Evolutionary conservation across 1,140 invertebrate genomes (phyloP).

Genomic region (Atta colombica): DNA sequence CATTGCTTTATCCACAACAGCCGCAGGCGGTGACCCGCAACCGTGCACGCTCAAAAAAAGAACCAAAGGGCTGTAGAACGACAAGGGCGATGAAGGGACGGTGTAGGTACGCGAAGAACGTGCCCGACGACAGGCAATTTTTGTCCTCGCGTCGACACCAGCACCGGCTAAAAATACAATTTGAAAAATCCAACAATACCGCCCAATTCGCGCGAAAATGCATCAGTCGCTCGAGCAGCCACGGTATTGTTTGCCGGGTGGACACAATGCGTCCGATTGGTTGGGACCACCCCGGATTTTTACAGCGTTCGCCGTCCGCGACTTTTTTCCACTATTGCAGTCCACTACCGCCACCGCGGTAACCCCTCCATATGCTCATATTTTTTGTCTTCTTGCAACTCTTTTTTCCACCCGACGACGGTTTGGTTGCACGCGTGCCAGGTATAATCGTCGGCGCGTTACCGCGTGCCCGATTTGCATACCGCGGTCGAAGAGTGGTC

Average conservation of each 20-base stretch:
- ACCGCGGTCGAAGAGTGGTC: conserved; percentile 77
- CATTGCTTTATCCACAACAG: conserved; percentile 53
- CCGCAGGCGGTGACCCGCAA: conserved; percentile 56
- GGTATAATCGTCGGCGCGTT: conserved; percentile 85
- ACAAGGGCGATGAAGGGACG: conserved; percentile 13
- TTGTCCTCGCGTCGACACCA: conserved; percentile 67
- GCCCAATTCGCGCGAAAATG: conserved; percentile 83
- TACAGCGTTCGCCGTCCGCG: conserved; percentile 78
- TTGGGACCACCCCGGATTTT: conserved; percentile 80
- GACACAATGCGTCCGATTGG: conserved; percentile 85
- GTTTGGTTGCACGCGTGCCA: conserved; percentile 63
- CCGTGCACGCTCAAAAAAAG: conserved; percentile 30
- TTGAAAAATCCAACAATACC: conserved; percentile 84
- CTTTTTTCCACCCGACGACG: conserved; percentile 63
- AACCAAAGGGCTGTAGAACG: conserved; percentile 29
- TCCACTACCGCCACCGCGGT: conserved; percentile 1
- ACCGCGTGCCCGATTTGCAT: conserved; percentile 84
- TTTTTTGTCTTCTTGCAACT: conserved; percentile 71
- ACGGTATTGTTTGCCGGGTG: conserved; percentile 81
- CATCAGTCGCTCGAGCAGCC: conserved; percentile 69
- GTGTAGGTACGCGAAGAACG: conserved; percentile 54
- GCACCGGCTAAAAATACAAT: conserved; percentile 80
- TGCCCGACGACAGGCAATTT: conserved; percentile 66
- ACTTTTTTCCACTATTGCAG: conserved; percentile 79
- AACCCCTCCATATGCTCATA: conserved; percentile 36